These are phyloP conservation scores for Sisor rabdophorus DNA, from an alignment of 2,113 vertebrate species.

Conservation along the genomic window DNA sequence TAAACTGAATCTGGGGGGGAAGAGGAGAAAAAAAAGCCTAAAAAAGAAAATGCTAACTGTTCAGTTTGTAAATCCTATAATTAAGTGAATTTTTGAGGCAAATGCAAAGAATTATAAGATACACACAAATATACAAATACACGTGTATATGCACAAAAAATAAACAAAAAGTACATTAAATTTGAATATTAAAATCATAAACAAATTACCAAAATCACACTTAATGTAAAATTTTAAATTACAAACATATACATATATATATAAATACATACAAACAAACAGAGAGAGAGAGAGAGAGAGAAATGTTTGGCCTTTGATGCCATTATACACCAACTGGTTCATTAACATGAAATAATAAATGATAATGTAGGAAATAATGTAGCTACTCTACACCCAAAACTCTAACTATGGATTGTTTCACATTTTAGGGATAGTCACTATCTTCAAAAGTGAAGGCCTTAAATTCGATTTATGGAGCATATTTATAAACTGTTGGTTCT, in stretches of 20 bases:
- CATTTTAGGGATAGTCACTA: too few species aligned
- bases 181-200: background rate
- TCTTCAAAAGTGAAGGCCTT: background rate
- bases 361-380: too few species aligned
- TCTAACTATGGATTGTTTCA: background rate
- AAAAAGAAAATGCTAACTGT: slow-evolving; percentile 2
- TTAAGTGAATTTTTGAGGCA: slow-evolving; percentile 3
- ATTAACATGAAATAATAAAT: background rate
- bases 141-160: background rate
- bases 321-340: background rate
- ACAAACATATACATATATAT: too few species aligned
- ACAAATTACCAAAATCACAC: background rate
- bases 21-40: background rate
- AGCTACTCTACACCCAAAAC: background rate
- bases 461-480: background rate
- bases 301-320: background rate
- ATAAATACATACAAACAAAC: too few species aligned
- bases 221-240: background rate
- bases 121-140: background rate
- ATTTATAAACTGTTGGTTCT: background rate
- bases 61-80: background rate
- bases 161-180: background rate
- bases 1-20: too few species aligned
- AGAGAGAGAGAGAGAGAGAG: too few species aligned
- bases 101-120: background rate